Conservation (phyloP, 2,113 vertebrate species). For the Machaerirhynchus nigripectus region DNA sequence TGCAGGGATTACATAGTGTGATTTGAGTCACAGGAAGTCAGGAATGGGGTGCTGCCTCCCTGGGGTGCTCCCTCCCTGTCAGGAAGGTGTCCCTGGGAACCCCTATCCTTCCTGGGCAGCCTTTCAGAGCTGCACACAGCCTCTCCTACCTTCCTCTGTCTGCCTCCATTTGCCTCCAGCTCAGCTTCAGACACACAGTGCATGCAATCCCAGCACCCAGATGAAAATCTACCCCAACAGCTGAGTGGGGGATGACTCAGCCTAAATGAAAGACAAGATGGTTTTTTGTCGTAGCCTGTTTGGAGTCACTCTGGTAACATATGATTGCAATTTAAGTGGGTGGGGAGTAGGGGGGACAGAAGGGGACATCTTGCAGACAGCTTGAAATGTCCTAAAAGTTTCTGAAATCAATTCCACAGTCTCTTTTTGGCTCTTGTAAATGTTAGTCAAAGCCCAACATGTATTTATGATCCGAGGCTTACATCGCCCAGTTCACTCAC, state of each 20-base stretch:
- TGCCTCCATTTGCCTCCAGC: not conserved
- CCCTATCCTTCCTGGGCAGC: fast-evolving
- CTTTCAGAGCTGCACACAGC: not conserved
- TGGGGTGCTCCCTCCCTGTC: not conserved
- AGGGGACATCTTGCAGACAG: conserved; percentile 6
- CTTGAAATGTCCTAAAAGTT: conserved; percentile 7
- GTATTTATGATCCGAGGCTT: not conserved
- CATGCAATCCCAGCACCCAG: not conserved
- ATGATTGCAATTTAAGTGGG: conserved; percentile 34
- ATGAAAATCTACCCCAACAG: not conserved
- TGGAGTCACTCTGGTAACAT: not conserved
- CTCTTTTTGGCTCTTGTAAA: not conserved
- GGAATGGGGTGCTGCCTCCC: not conserved
- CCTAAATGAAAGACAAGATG: not conserved
- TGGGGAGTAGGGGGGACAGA: not conserved
- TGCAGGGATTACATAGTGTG: fast-evolving
- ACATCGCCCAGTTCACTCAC: not conserved
- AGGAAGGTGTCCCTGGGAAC: too few relatives aligned
- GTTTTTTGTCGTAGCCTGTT: fast-evolving
- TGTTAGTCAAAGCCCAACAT: not conserved
- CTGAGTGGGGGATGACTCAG: not conserved
- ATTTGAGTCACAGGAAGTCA: not conserved
- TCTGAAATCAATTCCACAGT: not conserved
- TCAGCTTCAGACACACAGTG: fast-evolving
- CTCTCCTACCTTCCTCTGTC: not conserved